Evolutionary conservation across 2,797 vertebrate genomes (phyloP), one percentile per base, ranked within the genome.

Genomic region (Triplophysa yarkandensis): DNA sequence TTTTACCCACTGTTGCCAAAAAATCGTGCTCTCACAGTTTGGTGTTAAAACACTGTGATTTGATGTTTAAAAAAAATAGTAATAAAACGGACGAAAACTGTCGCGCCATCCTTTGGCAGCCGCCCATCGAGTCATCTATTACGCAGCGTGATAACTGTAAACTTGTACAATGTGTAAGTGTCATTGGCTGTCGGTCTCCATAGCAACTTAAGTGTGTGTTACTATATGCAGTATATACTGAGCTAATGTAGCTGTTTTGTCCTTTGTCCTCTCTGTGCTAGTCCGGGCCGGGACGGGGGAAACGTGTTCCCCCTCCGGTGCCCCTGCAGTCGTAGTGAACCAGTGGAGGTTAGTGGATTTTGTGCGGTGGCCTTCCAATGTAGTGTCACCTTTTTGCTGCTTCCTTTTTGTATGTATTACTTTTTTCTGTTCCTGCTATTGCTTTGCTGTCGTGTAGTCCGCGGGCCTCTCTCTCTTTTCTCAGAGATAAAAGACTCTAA

Each of bases 221-320:
- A 95, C 94, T 97, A 98, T 99, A 98, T 97, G 96, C 96, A 95
- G 97, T 98, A 96, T 98, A 97, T 98, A 95, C 95, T 94, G 94
- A 97, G 96, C 96, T 97, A 94, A 96, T 89, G 97, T 99, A 95
- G 95, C 95, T 94, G 95, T 98, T 97, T 93, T 93, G 95, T 97
- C 96, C 92, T 94, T 95, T 93, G 96, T 98, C 96, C 95, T 99
- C 95, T 97, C 96, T 96, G 96, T 99, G 97, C 95, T 95, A 95
- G 94, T 96, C 93, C 17, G 93, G 93, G 94, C 92, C 92, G 86
- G 92, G 88, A 79, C 87, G 77, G 86, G n/a, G 71, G 84, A 44
- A 28, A 17, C 67, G 4, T 34, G 77, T 79, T 81, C 25, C 6
- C 71, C 80, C 81, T 93, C 86, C 88, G 86, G 88, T 91, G 92